Conservation (phyloP, 2,888 invertebrate species). For the Rhingia rostrata region DNA sequence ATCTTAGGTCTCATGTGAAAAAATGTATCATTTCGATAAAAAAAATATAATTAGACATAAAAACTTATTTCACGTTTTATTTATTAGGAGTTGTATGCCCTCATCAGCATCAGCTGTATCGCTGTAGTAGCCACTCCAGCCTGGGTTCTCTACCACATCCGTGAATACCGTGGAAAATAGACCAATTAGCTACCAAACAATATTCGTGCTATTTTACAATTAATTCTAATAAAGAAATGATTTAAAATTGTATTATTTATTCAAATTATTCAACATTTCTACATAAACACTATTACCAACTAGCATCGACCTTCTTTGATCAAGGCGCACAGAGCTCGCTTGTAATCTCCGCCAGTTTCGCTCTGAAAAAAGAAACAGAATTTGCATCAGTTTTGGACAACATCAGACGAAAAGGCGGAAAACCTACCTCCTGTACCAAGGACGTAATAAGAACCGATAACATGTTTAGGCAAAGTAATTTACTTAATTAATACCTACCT, state of each 20-base stretch:
- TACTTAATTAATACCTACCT: slow-evolving; percentile 20
- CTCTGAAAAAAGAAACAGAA: slow-evolving; percentile 78
- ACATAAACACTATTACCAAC: slow-evolving; percentile 5
- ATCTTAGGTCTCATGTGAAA: background rate
- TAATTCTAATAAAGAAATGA: slow-evolving; percentile 55
- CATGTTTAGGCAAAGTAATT: slow-evolving; percentile 44
- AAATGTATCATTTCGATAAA: background rate
- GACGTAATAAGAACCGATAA: slow-evolving; percentile 28
- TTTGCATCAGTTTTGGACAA: background rate
- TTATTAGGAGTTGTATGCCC: slow-evolving; percentile 80
- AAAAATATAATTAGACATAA: background rate
- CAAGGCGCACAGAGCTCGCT: slow-evolving; percentile 83
- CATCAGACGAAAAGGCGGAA: background rate
- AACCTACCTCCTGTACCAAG: slow-evolving; percentile 62
- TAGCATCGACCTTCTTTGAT: slow-evolving; percentile 74
- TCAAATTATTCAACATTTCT: slow-evolving; percentile 18
- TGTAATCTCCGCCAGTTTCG: slow-evolving; percentile 85
- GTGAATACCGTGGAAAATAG: slow-evolving; percentile 78
- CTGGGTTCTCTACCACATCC: slow-evolving; percentile 81
- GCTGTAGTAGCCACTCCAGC: slow-evolving; percentile 77
- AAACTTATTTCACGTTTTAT: background rate
- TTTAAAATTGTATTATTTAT: slow-evolving; percentile 41
- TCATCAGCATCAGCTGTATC: slow-evolving; percentile 75
- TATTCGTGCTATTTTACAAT: slow-evolving; percentile 17
- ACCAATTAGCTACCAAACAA: background rate